A percentile compares a stretch with the other conserved stretches of the same genome.
Evolutionary conservation across 2,888 invertebrate species (phyloP).

Genomic region (Aphidoletes aphidimyza): DNA sequence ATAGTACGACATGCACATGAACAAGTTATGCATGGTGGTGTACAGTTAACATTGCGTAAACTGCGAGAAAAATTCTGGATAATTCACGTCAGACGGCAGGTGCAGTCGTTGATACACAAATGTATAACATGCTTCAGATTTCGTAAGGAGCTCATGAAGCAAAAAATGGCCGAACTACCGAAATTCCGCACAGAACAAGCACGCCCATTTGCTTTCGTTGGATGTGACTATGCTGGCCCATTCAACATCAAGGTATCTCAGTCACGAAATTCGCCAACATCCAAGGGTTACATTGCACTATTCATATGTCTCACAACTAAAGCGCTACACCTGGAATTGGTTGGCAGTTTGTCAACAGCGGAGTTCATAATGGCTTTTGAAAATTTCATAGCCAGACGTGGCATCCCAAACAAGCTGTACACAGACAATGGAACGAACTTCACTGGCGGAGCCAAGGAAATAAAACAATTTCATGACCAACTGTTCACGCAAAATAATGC

Average conservation of each 20-base stretch:
- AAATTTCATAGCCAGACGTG: background rate
- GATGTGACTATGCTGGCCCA: slow-evolving; percentile 10
- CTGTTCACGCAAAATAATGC: background rate
- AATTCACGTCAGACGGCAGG: background rate
- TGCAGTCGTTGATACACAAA: background rate
- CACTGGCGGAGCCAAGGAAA: background rate
- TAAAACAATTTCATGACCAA: background rate
- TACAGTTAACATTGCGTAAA: background rate
- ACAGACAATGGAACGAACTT: slow-evolving; percentile 36
- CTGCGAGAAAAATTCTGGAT: background rate
- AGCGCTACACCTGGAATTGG: slow-evolving; percentile 22
- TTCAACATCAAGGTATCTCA: background rate
- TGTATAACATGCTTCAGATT: background rate
- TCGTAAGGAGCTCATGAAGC: background rate
- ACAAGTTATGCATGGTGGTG: slow-evolving; percentile 15
- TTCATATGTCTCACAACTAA: slow-evolving; percentile 22
- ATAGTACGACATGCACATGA: background rate
- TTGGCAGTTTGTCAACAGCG: background rate
- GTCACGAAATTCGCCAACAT: background rate
- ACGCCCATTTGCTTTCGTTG: background rate
- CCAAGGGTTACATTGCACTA: background rate
- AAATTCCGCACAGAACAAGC: background rate
- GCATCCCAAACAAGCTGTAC: background rate
- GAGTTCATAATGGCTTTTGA: background rate
- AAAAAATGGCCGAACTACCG: slow-evolving; percentile 16